Conservation (phyloP, 2,113 vertebrate species). For the Lophochroa leadbeateri region DNA sequence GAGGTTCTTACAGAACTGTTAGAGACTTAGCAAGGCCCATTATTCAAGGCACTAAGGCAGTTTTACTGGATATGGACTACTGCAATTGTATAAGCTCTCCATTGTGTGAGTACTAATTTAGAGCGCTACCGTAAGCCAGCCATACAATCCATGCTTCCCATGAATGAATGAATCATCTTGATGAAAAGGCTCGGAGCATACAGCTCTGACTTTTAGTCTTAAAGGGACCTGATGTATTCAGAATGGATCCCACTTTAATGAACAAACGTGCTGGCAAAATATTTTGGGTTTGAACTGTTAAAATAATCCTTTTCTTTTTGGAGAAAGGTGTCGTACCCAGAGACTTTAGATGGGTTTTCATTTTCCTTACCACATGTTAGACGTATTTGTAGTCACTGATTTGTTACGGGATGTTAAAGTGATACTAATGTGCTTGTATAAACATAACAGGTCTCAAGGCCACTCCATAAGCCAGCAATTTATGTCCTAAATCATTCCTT, state of each 20-base stretch:
- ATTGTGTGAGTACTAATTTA: constrained; percentile 71
- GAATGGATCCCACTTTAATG: constrained; percentile 13
- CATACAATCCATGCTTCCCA: constrained; percentile 44
- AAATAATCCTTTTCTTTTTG: neutral
- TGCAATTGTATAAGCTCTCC: constrained; percentile 72
- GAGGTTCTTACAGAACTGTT: constrained; percentile 69
- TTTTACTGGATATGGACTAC: constrained; percentile 73
- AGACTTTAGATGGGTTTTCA: neutral
- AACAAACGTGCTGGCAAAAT: neutral
- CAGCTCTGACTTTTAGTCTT: constrained; percentile 57
- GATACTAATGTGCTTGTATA: neutral
- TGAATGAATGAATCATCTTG: constrained; percentile 63
- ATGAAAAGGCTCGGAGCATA: constrained; percentile 47
- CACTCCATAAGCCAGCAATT: neutral
- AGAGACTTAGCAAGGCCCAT: constrained; percentile 57
- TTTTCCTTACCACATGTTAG: neutral
- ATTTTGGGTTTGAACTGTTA: neutral
- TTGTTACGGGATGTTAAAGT: neutral
- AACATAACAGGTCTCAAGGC: constrained; percentile 8
- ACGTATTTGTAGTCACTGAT: neutral
- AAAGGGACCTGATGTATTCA: constrained; percentile 24
- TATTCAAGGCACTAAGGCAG: constrained; percentile 62
- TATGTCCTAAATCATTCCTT: constrained; percentile 35
- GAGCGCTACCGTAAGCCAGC: constrained; percentile 62
- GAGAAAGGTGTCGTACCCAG: neutral